Percentiles rank a stretch among this genome's conserved stretches.
Evolutionary conservation across 2,888 invertebrate genomes (phyloP).

Genomic region (Pterostichus niger): DNA sequence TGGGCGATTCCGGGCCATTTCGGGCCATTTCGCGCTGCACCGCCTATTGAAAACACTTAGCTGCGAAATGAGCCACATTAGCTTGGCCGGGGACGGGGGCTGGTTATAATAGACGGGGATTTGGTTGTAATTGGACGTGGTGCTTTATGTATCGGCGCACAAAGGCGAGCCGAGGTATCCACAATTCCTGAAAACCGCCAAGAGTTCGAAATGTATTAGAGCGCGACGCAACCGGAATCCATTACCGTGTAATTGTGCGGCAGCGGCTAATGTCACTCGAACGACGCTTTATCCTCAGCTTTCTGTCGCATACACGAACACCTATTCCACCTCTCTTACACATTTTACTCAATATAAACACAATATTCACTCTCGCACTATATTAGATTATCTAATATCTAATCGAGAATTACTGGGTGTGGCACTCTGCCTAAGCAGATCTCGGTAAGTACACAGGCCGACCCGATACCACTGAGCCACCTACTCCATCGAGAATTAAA

Average conservation of each 20-base stretch:
- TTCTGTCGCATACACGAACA: slow-evolving; percentile 1
- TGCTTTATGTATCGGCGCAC: slow-evolving; percentile 65
- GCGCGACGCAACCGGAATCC: slow-evolving; percentile 64
- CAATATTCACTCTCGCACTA: neutral
- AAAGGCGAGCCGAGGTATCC: slow-evolving; percentile 55
- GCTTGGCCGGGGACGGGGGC: neutral
- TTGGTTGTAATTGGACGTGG: slow-evolving; percentile 66
- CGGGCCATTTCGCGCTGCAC: slow-evolving; percentile 57
- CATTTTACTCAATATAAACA: neutral
- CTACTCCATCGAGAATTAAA: too few species aligned
- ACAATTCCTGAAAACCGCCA: slow-evolving; percentile 65
- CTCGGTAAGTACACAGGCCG: too few species aligned
- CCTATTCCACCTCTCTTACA: slow-evolving; percentile 1
- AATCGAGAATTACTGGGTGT: too few species aligned
- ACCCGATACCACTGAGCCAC: too few species aligned
- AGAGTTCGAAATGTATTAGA: slow-evolving; percentile 63
- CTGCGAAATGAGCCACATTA: slow-evolving; percentile 66
- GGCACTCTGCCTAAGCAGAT: too few species aligned
- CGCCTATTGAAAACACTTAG: slow-evolving; percentile 66
- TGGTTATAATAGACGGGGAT: slow-evolving; percentile 63
- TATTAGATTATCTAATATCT: too few species aligned
- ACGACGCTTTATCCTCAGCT: neutral
- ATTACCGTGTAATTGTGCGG: slow-evolving; percentile 66
- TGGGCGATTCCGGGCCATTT: slow-evolving; percentile 62
- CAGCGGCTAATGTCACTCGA: slow-evolving; percentile 53